Conservation (phyloP, 2,888 invertebrate genomes). For the Tinea pellionella region DNA sequence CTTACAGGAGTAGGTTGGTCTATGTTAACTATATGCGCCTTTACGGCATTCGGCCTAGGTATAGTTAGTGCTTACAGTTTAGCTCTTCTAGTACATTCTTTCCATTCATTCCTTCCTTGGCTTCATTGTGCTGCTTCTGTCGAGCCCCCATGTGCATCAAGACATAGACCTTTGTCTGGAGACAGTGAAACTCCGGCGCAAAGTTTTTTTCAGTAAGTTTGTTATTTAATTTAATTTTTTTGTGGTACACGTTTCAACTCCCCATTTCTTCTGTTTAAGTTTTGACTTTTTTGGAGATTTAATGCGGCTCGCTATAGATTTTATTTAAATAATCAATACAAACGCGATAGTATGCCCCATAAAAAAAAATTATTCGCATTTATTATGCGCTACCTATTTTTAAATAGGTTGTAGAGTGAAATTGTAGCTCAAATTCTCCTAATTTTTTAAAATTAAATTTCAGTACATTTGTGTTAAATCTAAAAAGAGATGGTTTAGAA, state of each 20-base stretch:
- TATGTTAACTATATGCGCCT: constrained; percentile 40
- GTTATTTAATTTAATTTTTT: neutral
- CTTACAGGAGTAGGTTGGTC: constrained; percentile 44
- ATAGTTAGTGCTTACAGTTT: constrained; percentile 47
- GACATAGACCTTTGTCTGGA: constrained; percentile 41
- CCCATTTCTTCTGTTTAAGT: no score
- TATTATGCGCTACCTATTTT: no score
- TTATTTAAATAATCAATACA: no score
- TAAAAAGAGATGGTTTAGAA: constrained; percentile 42
- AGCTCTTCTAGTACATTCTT: constrained; percentile 46
- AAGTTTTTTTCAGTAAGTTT: constrained; percentile 52
- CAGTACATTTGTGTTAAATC: constrained; percentile 49
- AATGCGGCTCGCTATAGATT: no score
- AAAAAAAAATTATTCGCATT: no score
- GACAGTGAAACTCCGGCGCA: constrained; percentile 50
- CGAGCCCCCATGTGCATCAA: constrained; percentile 44
- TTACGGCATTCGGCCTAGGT: constrained; percentile 41
- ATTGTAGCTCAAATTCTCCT: no score
- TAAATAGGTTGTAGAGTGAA: no score
- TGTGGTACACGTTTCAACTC: neutral
- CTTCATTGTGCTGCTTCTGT: constrained; percentile 53
- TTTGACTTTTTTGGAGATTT: no score
- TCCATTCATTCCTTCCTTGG: constrained; percentile 57
- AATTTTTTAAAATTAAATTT: no score
- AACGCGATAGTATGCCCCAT: no score